A percentile compares a stretch with the other conserved stretches of the same genome.
These are phyloP conservation scores for Hiodon tergisus DNA, from an alignment of 2,113 vertebrate species.

Conservation along the genomic window DNA sequence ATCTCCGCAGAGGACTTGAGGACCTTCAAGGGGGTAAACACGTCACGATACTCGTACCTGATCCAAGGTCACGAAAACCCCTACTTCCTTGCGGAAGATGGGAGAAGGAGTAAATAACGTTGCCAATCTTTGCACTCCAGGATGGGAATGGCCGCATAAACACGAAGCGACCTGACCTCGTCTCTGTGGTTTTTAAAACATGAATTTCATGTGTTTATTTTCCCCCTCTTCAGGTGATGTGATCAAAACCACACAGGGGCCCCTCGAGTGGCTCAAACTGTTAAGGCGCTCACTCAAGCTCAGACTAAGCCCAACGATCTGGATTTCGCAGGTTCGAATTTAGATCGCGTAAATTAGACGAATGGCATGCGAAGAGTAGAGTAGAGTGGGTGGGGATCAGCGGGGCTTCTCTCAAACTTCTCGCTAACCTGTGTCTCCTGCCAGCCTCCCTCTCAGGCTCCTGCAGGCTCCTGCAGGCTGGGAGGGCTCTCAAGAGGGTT, in stretches of 20 bases:
- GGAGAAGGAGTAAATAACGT: constrained; percentile 36
- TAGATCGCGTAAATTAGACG: too few relatives aligned
- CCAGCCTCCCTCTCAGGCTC: too few relatives aligned
- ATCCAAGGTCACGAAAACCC: constrained; percentile 70
- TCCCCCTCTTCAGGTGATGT: background rate
- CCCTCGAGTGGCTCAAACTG: background rate
- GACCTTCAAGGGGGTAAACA: constrained; percentile 61
- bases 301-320: background rate
- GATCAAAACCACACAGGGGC: background rate
- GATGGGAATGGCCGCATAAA: background rate
- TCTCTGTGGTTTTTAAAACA: background rate
- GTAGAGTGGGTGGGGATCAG: too few relatives aligned
- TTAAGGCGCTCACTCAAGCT: background rate
- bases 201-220: too few relatives aligned
- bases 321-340: background rate
- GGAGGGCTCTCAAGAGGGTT: too few relatives aligned
- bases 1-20: constrained; percentile 50
- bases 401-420: too few relatives aligned
- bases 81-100: constrained; percentile 57
- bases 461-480: too few relatives aligned
- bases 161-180: background rate
- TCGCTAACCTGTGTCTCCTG: too few relatives aligned
- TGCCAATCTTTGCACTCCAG: background rate
- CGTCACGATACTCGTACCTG: constrained; percentile 62
- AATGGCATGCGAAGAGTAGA: too few relatives aligned